A percentile compares a stretch with the other conserved stretches of the same genome.
Evolutionary conservation across 2,888 invertebrate species (phyloP).

Genomic region (Tryphoninae sp.): DNA sequence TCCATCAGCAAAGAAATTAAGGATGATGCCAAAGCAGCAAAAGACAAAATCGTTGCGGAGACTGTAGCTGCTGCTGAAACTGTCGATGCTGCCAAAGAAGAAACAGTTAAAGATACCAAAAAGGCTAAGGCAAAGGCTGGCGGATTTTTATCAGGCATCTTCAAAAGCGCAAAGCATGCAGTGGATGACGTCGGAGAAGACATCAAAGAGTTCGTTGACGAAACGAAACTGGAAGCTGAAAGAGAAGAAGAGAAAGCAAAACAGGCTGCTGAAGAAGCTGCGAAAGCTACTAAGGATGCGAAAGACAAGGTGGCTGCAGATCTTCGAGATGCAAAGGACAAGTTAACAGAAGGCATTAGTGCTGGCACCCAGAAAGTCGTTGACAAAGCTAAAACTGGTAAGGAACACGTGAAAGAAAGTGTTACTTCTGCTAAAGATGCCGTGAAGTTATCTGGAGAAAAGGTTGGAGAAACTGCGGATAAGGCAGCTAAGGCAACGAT

Average conservation of each 20-base stretch:
- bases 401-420: constrained; percentile 6
- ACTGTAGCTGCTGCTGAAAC: constrained; percentile 78
- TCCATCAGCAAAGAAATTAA: constrained; percentile 62
- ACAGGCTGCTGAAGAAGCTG: constrained; percentile 35
- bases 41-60: constrained; percentile 27
- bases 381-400: constrained; percentile 32
- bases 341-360: constrained; percentile 31
- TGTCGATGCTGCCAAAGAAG: constrained; percentile 55
- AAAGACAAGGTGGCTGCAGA: constrained; percentile 56
- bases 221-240: constrained; percentile 68
- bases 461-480: constrained; percentile 39
- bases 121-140: constrained; percentile 59
- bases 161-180: constrained; percentile 71
- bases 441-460: constrained; percentile 56
- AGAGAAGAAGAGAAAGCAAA: constrained; percentile 61
- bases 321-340: constrained; percentile 46
- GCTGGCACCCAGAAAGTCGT: constrained; percentile 44
- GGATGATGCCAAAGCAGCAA: constrained; percentile 47
- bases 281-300: constrained; percentile 50
- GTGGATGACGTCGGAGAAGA: constrained; percentile 67
- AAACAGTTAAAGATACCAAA: constrained; percentile 55
- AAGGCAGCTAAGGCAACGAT: constrained; percentile 37
- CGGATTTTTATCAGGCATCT: constrained; percentile 68
- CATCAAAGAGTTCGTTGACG: constrained; percentile 69
- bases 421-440: constrained; percentile 36